These are phyloP conservation scores for Lithodes maja DNA, from an alignment of 2,888 invertebrate genomes.

Conservation along the genomic window DNA sequence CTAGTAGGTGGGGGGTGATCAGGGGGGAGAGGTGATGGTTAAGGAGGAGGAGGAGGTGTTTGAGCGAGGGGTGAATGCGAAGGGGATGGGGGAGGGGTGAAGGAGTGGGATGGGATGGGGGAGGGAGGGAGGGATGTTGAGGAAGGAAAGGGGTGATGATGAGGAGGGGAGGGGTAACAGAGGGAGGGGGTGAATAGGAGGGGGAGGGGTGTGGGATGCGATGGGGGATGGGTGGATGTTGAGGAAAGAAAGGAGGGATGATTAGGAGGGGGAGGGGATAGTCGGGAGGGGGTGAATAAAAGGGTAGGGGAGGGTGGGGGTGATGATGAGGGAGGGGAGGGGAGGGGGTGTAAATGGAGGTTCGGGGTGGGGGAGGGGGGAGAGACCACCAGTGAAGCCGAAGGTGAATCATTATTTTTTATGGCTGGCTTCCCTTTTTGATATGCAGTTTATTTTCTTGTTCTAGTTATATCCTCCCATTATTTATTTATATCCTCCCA, in stretches of 20 bases:
- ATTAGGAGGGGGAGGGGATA: background rate
- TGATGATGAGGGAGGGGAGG: background rate
- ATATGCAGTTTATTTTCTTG: background rate
- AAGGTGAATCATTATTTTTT: background rate
- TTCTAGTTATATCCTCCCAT: background rate
- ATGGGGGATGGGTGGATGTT: background rate
- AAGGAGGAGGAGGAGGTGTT: conserved; percentile 10
- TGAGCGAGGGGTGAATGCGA: no score
- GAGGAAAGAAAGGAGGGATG: background rate
- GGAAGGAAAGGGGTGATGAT: conserved; percentile 17
- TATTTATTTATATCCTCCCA: background rate
- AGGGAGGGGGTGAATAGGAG: background rate
- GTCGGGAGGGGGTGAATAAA: background rate
- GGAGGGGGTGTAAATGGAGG: background rate
- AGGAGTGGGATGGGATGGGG: background rate
- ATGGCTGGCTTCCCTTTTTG: background rate
- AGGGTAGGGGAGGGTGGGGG: background rate
- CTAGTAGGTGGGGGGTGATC: background rate
- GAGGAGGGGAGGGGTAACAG: conserved; percentile 12
- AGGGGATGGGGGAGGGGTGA: background rate
- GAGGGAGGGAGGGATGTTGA: background rate
- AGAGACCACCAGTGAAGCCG: background rate
- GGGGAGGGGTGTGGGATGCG: background rate
- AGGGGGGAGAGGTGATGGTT: background rate
- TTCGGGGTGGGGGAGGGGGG: background rate